Evolutionary conservation across 2,797 vertebrate species (phyloP), one percentile per base, ranked within the genome.

Genomic region (Melanitta fusca): DNA sequence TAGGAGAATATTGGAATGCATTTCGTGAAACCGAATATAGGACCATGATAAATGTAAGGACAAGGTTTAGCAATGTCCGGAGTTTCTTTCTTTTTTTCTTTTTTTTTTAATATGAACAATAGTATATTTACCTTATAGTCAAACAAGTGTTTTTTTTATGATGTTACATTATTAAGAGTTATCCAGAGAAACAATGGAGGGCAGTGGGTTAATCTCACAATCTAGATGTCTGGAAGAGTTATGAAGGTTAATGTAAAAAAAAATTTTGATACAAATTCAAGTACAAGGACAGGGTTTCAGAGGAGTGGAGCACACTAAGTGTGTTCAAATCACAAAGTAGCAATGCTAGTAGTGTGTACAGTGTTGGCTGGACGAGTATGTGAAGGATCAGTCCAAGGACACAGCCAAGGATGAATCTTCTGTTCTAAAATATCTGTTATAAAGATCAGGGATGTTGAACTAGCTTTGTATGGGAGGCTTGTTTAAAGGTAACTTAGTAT

Each of bases 321-420:
- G 1, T 61, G 8, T 75, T 88, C n/a, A 60, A 43, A n/a, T 65
- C 11, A 20, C 5, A 2, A 32, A 53, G 36, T 65, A 87, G 6
- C 85, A 3, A 0, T 68, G 64, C 43, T 92, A 32, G n/a, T 5
- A n/a, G 36, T 43, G 3, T 49, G 9, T 22, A 61, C 56, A 60
- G 11, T 38, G 6, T 34, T 79, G 73, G 2, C 22, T 27, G 45
- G 56, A 28, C 72, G 38, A 92, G 19, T 85, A 68, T 45, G 27
- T 65, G 45, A 91, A 85, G 58, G 45, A 58, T 96, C 34, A 86
- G 80, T 30, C 39, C 53, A 91, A 82, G 88, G 54, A 47, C 75
- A 27, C 30, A 79, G 14, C 54, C 43, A 71, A 80, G 77, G 79
- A 43, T 77, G 43, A 82, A 51, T 83, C 15, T 73, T 73, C n/a